A percentile compares a stretch with the other conserved stretches of the same genome.
Evolutionary conservation across 2,888 invertebrate species (phyloP).

Genomic region (Cancer borealis): DNA sequence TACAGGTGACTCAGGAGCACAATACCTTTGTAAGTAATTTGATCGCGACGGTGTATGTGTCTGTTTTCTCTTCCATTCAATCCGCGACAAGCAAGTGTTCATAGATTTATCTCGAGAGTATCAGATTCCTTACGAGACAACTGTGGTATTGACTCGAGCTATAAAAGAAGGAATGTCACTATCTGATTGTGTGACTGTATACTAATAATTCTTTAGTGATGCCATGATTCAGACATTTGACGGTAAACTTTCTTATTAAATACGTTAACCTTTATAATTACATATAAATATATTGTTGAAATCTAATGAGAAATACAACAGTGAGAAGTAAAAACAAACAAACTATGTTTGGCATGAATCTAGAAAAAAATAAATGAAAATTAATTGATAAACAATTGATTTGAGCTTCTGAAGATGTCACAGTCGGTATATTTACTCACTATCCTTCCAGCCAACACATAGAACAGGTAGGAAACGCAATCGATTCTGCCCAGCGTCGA

Average conservation of each 20-base stretch:
- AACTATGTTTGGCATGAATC: too few species aligned
- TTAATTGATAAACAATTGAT: too few species aligned
- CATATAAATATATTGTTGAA: too few species aligned
- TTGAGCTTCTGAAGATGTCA: too few species aligned
- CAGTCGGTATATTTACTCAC: too few species aligned
- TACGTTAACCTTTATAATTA: background rate
- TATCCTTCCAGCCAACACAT: too few species aligned
- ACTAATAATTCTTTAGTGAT: background rate
- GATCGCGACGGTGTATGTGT: background rate
- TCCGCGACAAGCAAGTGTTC: background rate
- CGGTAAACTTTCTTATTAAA: background rate
- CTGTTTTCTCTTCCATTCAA: background rate
- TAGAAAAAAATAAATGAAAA: too few species aligned
- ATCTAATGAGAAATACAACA: too few species aligned
- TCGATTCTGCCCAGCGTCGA: too few species aligned
- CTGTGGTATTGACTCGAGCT: background rate
- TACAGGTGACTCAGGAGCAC: background rate
- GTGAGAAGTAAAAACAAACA: too few species aligned
- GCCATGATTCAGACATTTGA: background rate
- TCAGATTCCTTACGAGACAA: background rate
- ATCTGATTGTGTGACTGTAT: background rate
- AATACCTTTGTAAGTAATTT: background rate
- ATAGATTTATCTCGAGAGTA: background rate
- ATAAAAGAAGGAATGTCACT: background rate
- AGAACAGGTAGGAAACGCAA: too few species aligned